Evolutionary conservation across 1,140 invertebrate species (phyloP).

Genomic region (Pentalonia nigronervosa): DNA sequence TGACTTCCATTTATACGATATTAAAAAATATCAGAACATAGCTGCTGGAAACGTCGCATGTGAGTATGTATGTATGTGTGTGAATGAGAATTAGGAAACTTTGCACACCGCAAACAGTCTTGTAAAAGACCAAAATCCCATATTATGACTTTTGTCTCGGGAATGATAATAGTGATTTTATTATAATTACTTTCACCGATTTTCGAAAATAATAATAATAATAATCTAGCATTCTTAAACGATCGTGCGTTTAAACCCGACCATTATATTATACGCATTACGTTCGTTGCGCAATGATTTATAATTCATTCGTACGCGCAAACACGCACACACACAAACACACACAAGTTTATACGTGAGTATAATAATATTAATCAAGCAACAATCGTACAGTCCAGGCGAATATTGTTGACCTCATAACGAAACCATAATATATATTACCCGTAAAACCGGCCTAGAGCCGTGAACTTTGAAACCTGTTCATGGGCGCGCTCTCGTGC

Average conservation of each 20-base stretch:
- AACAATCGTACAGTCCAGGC: not conserved
- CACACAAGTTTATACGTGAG: not conserved
- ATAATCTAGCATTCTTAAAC: not conserved
- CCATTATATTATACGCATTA: not conserved
- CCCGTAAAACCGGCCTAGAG: conserved; percentile 5
- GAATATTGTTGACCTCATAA: not conserved
- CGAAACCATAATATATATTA: not conserved
- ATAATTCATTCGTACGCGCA: not conserved
- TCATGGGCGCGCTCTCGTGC: not conserved
- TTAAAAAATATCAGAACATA: too few relatives aligned
- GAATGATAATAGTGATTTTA: not conserved
- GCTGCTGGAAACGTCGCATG: not conserved
- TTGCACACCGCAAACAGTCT: not conserved
- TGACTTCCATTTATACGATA: not conserved
- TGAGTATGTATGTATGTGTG: not conserved
- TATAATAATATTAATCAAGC: conserved; percentile 10
- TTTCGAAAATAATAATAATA: not conserved
- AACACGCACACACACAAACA: not conserved
- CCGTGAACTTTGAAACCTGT: conserved; percentile 54
- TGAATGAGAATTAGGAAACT: not conserved
- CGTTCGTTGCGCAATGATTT: not conserved
- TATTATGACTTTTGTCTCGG: not conserved
- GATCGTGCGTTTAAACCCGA: not conserved
- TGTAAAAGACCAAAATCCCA: not conserved
- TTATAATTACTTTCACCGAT: not conserved